These are phyloP conservation scores for Gymnogyps californianus DNA, from an alignment of 2,113 vertebrate species.

Conservation along the genomic window DNA sequence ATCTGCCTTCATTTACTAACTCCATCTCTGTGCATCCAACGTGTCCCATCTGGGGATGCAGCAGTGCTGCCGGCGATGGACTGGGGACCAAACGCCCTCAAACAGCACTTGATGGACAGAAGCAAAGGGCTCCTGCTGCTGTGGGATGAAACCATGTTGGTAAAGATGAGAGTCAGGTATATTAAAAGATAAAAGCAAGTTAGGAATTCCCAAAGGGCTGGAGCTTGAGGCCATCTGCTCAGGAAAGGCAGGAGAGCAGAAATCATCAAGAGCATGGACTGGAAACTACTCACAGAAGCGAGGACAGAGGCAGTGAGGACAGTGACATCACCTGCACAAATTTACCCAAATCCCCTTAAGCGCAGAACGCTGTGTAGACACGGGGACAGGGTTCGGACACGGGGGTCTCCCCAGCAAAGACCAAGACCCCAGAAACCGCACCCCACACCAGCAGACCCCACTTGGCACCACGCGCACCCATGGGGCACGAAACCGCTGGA, in stretches of 20 bases:
- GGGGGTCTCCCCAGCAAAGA: background rate
- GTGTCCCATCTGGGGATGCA: background rate
- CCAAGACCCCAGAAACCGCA: background rate
- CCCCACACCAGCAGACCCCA: background rate
- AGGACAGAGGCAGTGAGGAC: background rate
- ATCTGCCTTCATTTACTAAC: background rate
- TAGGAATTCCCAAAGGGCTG: background rate
- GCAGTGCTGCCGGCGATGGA: background rate
- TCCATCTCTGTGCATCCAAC: background rate
- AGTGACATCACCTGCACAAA: background rate
- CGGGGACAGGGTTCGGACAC: background rate
- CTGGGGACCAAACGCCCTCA: background rate
- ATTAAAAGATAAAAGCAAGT: background rate
- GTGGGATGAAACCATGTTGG: background rate
- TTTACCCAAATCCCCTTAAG: background rate
- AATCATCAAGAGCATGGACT: background rate
- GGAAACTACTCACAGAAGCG: background rate
- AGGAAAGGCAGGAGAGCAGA: background rate
- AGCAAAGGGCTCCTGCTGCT: background rate
- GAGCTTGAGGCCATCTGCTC: background rate
- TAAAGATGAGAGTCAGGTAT: background rate
- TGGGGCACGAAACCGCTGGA: fast-evolving
- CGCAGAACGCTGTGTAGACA: fast-evolving
- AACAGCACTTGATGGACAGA: background rate
- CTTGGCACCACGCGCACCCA: background rate